Conservation (phyloP, 2,888 invertebrate genomes). For the Calameuta idolon region DNA sequence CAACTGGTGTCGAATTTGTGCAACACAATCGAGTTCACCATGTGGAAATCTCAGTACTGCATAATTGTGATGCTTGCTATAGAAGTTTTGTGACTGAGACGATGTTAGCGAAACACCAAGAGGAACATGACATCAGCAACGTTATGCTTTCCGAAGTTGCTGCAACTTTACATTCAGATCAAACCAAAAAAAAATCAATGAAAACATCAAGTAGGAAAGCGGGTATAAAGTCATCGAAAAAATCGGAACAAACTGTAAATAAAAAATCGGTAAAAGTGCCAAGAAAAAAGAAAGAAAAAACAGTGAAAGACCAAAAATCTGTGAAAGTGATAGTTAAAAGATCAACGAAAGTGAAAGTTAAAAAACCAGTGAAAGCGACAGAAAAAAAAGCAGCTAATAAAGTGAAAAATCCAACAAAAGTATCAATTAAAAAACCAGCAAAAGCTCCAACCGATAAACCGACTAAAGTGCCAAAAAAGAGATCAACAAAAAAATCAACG, state of each 20-base stretch:
- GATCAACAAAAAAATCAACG: background rate
- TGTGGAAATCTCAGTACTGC: conserved; percentile 29
- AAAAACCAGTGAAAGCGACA: background rate
- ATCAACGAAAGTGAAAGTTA: background rate
- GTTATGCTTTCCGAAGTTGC: conserved; percentile 2
- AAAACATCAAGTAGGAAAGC: background rate
- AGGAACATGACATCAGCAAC: conserved; percentile 14
- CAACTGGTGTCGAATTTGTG: conserved; percentile 19
- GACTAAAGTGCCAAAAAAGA: background rate
- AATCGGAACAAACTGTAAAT: background rate
- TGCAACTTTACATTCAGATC: background rate
- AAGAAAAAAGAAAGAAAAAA: background rate
- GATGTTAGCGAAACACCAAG: conserved; percentile 38
- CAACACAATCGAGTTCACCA: conserved; percentile 28
- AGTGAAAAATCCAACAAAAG: background rate
- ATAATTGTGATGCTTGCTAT: conserved; percentile 37
- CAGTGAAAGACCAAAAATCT: background rate
- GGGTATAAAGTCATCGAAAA: background rate
- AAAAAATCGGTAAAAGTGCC: background rate
- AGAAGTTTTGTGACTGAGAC: conserved; percentile 36
- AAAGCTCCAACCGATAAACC: background rate
- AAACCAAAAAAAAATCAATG: background rate
- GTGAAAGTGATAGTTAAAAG: background rate
- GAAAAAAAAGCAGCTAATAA: background rate
- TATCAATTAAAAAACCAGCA: background rate